Evolutionary conservation across 2,797 vertebrate species (phyloP).

Genomic region (Gobio occitaniae): DNA sequence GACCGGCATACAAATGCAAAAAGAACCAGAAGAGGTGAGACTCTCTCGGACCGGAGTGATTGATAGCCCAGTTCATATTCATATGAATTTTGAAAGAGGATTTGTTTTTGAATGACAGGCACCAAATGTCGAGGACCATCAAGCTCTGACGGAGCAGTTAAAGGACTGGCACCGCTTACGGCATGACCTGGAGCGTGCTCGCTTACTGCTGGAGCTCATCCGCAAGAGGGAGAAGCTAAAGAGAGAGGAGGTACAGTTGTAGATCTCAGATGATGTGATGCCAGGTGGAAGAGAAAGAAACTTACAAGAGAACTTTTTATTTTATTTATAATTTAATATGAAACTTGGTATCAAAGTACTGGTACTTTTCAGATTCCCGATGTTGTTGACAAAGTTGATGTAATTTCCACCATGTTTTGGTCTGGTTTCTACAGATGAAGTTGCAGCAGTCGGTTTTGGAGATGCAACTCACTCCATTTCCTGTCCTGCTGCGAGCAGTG

Average conservation of each 20-base stretch:
- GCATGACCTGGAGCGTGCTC: slow-evolving; percentile 94
- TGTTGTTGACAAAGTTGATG: not conserved
- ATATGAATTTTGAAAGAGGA: not conserved
- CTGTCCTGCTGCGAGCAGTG: slow-evolving; percentile 87
- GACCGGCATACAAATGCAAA: slow-evolving; percentile 88
- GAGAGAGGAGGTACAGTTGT: slow-evolving; percentile 88
- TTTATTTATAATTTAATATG: too few species aligned
- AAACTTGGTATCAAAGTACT: not conserved
- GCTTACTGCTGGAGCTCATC: slow-evolving; percentile 93
- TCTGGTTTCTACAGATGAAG: slow-evolving; percentile 82
- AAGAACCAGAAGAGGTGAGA: slow-evolving; percentile 84
- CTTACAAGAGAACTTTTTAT: not conserved
- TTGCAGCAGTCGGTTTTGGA: slow-evolving; percentile 92
- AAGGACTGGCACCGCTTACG: slow-evolving; percentile 97
- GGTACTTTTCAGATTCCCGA: not conserved
- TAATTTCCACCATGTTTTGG: not conserved
- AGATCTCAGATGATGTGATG: not conserved
- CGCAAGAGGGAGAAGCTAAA: slow-evolving; percentile 97
- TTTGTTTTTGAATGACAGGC: slow-evolving; percentile 75
- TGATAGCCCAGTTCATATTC: not conserved
- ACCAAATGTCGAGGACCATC: slow-evolving; percentile 83
- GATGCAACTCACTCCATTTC: slow-evolving; percentile 91
- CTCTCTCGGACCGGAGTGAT: not conserved
- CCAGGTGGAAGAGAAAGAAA: not conserved
- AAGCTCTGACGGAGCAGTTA: slow-evolving; percentile 91